phyloP scores from a whole-genome alignment of 23 tunicate genomes.

The Ascidia mentula region DNA sequence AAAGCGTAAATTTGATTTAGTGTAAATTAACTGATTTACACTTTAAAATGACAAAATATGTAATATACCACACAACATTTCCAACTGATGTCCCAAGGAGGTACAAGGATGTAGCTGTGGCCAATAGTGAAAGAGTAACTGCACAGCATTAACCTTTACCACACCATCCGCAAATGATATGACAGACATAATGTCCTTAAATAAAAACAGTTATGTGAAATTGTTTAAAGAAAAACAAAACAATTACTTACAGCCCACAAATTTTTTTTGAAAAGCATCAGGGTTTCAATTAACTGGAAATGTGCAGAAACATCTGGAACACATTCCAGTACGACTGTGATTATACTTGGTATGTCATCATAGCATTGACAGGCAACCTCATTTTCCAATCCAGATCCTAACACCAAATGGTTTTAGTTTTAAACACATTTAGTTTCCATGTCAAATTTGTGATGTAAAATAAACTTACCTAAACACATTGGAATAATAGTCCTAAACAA shows the following conservation, averaged over 20 bases:
- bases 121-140: constrained; percentile 82
- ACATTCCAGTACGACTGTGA: constrained; percentile 53
- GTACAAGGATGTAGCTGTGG: constrained; percentile 43
- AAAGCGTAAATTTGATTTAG: too few species aligned
- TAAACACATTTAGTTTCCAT: not conserved
- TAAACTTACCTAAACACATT: constrained; percentile 51
- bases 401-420: not conserved
- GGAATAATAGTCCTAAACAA: constrained; percentile 54
- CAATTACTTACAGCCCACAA: constrained; percentile 63
- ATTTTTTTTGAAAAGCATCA: constrained; percentile 77
- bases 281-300: constrained; percentile 70
- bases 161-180: constrained; percentile 54
- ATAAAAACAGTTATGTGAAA: not conserved
- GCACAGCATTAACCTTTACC: constrained; percentile 52
- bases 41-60: not conserved
- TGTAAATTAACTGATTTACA: not conserved
- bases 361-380: not conserved
- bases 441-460: not conserved
- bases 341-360: constrained; percentile 51
- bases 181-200: constrained; percentile 65
- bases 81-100: constrained; percentile 20
- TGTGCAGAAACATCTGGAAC: constrained; percentile 59
- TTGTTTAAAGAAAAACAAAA: not conserved
- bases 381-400: constrained; percentile 25
- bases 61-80: not conserved